Base-by-base conservation (phyloP, 1,140 invertebrate species). In the Lepidurus packardi region DNA sequence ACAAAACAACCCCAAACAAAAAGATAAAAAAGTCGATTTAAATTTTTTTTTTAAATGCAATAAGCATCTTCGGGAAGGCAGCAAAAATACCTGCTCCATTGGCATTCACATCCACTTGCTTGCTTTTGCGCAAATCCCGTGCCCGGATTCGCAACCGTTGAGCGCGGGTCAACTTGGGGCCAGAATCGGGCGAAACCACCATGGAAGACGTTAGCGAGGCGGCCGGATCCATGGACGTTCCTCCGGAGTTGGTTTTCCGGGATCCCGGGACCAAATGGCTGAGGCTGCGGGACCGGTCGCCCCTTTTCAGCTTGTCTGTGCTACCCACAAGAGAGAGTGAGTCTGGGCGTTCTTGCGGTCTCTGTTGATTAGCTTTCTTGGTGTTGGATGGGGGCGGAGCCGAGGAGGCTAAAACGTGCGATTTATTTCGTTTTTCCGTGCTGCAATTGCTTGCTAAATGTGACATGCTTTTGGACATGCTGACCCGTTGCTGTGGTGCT, bases 391-490 rank as follows among this genome's bases (percentile, higher is more conserved):
- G 73, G 78, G 65, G 75, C 65, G 43, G 53, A 79, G 81, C 78
- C 80, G 73, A 16, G 73, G 76, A 53, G 79, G 53, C 53, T 65
- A 65, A 65, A 65, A 65, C 53, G 53, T 65, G 53, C 53, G 53
- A 65, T 65, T 65, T 65, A 65, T n/a, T 21, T 65, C 53, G 53
- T 65, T 65, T 65, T 16, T 65, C 53, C 53, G 53, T 65, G 53
- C 53, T 65, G 53, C 34, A 34, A 34, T 34, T 34, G 34, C 34
- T 34, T 43, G 83, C 85, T 80, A 85, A 81, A 77, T 85, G 84
- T 77, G 82, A 82, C 83, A 84, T 84, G 80, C 87, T 83, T 88
- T 89, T 82, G 73, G 82, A 90, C 89, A 90, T 90, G 86, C 90
- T 91, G 84, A 34, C 34, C 34, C 90, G 88, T 82, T 89, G 90